These are phyloP conservation scores for Netelia inedita DNA, from an alignment of 2,888 invertebrate species.

Conservation along the genomic window DNA sequence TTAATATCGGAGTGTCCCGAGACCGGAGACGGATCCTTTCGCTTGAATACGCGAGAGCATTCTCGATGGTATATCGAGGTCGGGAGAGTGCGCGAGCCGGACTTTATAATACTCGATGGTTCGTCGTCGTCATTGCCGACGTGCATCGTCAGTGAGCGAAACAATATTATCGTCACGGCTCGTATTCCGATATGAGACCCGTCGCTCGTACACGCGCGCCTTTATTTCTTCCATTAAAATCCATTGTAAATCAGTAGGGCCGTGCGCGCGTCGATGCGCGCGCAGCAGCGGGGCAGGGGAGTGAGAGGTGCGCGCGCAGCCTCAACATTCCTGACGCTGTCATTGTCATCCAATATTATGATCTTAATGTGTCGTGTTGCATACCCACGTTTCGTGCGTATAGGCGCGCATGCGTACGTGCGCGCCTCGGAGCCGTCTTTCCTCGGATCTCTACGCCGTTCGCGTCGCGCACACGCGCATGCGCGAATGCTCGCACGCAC, in stretches of 20 bases:
- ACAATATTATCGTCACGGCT: conserved; percentile 37
- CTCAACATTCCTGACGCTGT: conserved; percentile 79
- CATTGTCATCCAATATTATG: conserved; percentile 80
- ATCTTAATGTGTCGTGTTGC: conserved; percentile 77
- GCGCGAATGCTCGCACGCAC: conserved; percentile 37
- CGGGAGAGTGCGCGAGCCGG: conserved; percentile 59
- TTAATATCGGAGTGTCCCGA: conserved; percentile 36
- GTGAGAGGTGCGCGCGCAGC: conserved; percentile 58
- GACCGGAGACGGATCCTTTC: conserved; percentile 25
- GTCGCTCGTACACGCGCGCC: conserved; percentile 51
- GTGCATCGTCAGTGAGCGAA: conserved; percentile 32
- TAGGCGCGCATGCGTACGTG: conserved; percentile 9
- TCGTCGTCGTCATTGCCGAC: conserved; percentile 46
- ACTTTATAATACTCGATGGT: conserved; percentile 48
- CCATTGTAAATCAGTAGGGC: conserved; percentile 80
- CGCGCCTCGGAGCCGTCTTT: conserved; percentile 4
- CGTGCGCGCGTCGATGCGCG: not conserved
- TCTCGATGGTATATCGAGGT: conserved; percentile 80
- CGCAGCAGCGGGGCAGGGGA: not conserved
- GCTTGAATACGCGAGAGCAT: conserved; percentile 73
- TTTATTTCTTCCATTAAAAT: conserved; percentile 79
- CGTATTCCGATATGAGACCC: conserved; percentile 18
- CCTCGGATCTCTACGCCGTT: not conserved
- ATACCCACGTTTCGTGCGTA: conserved; percentile 59
- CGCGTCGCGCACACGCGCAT: conserved; percentile 14